Conservation (phyloP, 2,797 vertebrate species). For the Pachyuromys duprasi region DNA sequence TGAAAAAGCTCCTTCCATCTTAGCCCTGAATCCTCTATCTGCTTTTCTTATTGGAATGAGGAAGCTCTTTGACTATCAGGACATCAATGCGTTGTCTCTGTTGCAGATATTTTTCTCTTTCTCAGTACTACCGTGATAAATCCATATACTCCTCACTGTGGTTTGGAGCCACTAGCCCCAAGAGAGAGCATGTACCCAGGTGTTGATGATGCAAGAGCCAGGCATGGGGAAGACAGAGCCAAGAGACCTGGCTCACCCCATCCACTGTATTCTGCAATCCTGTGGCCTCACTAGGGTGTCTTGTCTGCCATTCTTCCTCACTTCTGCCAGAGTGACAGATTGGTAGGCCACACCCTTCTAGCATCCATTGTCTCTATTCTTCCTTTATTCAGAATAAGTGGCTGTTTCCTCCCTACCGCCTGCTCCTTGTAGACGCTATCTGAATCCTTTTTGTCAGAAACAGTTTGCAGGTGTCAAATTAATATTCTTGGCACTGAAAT, state of each 20-base stretch:
- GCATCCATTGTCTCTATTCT: neutral
- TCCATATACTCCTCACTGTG: neutral
- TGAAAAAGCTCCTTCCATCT: neutral
- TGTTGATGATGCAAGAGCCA: conserved; percentile 34
- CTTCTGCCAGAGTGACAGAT: neutral
- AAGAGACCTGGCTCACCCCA: neutral
- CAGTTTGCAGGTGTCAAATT: conserved; percentile 74
- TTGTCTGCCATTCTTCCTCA: neutral
- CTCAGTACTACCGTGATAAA: neutral
- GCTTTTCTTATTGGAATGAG: conserved; percentile 19
- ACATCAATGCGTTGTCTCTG: neutral
- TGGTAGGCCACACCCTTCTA: neutral
- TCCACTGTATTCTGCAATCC: accelerated
- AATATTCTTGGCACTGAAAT: conserved; percentile 66
- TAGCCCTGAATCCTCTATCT: neutral
- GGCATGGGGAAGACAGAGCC: neutral
- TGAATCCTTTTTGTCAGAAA: conserved; percentile 70
- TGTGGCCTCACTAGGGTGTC: neutral
- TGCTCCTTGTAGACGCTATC: conserved; percentile 59
- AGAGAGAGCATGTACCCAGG: neutral
- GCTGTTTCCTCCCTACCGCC: conserved; percentile 31
- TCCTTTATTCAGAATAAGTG: conserved; percentile 35
- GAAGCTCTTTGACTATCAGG: conserved; percentile 49
- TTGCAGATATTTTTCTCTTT: neutral
- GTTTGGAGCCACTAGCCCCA: neutral